Base-by-base conservation (phyloP, 2,113 vertebrate species). In the Brachirus orientalis region DNA sequence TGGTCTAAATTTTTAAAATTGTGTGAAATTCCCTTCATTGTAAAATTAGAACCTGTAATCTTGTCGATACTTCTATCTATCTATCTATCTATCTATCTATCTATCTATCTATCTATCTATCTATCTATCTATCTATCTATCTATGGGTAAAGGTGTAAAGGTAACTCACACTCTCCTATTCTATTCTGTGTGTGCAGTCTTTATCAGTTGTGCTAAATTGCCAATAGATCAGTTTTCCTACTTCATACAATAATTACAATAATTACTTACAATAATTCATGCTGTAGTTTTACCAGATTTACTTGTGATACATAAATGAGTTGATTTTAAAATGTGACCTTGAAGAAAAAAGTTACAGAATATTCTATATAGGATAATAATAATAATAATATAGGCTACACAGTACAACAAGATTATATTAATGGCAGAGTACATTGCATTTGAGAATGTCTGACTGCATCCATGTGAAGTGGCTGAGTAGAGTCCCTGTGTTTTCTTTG, bases 401-500 rank as follows among this genome's bases (percentile, higher is more conserved):
- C 10, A 9, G 37, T 0, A 10, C 28, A 16, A 18, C 33, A 20
- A 22, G 37, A 19, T 11, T 16, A 6, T 37, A 77, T 80, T 62
- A 54, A 46, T 51, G 1, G 62, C 36, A 8, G 22, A 69, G 84
- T n/a, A 16, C 57, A 66, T 61, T 18, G 38, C 67, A 19, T 79
- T 63, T 45, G 40, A 78, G 48, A 52, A 56, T 3, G 28, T 37
- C 52, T 60, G 43, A 51, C 70, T 44, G 55, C 58, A 73, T 59
- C 76, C 69, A 84, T 76, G 80, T 67, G n/a, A 64, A 87, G 77
- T 57, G 74, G 52, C 67, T 41, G 36, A 66, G 63, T 62, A 36
- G 79, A 66, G 53, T 79, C 63, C 60, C 75, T 19, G 75, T 73
- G 77, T 85, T 80, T 76, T 86, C 80, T 88, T 89, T 90, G 83